These are phyloP conservation scores for Palaemon carinicauda DNA, from an alignment of 1,140 invertebrate genomes.

Conservation along the genomic window DNA sequence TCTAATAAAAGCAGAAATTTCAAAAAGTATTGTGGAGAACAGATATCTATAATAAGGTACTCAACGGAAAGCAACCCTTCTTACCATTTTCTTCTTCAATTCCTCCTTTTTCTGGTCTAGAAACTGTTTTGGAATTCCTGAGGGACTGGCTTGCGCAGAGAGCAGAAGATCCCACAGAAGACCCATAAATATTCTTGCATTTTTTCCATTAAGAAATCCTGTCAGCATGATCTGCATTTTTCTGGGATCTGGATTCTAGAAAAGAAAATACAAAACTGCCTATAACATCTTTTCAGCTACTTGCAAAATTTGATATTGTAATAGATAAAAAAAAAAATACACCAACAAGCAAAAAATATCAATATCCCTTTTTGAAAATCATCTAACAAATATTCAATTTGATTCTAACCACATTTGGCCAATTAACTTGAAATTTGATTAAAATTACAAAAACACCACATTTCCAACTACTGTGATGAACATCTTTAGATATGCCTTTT, in stretches of 20 bases:
- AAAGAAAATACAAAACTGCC: constrained; percentile 56
- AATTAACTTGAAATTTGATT: neutral
- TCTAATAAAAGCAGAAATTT: neutral
- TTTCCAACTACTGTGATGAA: no score
- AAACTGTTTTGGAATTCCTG: constrained; percentile 91
- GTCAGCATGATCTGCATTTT: constrained; percentile 99
- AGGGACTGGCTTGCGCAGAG: constrained; percentile 93
- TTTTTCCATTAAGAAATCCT: constrained; percentile 97
- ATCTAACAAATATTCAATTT: no score
- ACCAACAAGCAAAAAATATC: no score
- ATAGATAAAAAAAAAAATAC: neutral
- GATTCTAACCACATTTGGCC: neutral
- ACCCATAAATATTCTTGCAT: constrained; percentile 95
- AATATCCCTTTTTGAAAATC: no score
- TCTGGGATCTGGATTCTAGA: constrained; percentile 87
- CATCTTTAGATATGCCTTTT: no score
- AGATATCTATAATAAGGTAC: neutral
- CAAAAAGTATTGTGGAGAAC: neutral
- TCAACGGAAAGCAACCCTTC: constrained; percentile 8
- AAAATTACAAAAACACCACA: no score
- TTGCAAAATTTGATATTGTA: neutral
- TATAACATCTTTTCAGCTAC: neutral
- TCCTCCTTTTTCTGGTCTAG: constrained; percentile 97
- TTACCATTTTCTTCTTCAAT: constrained; percentile 72
- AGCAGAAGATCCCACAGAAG: constrained; percentile 95